phyloP scores from a whole-genome alignment of 2,888 invertebrate genomes.

The Chymomyza amoena region DNA sequence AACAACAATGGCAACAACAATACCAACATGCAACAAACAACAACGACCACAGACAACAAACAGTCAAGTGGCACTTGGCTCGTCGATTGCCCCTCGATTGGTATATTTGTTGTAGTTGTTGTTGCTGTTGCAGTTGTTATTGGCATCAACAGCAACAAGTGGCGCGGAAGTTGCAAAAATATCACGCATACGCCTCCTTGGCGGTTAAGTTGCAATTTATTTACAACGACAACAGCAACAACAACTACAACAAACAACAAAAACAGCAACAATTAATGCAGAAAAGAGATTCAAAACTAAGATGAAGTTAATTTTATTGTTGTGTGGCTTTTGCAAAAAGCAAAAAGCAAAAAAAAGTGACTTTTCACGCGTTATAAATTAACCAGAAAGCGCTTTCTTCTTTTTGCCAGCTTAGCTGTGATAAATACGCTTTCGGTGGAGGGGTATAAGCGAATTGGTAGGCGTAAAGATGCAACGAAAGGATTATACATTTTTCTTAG shows the following conservation, averaged over 20 bases:
- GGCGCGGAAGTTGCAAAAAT: slow-evolving; percentile 27
- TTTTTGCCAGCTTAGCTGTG: slow-evolving; percentile 23
- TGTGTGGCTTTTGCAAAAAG: slow-evolving; percentile 7
- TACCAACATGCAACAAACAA: neutral
- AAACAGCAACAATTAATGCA: neutral
- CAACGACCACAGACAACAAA: neutral
- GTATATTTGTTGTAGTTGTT: slow-evolving; percentile 14
- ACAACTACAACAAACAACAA: neutral
- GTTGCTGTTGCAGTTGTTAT: neutral
- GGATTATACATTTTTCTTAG: too few relatives aligned
- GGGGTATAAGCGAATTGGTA: slow-evolving; percentile 15
- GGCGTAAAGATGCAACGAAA: neutral
- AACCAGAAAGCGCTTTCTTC: slow-evolving; percentile 54
- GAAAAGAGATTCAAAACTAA: slow-evolving; percentile 37
- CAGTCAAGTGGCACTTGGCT: slow-evolving; percentile 40
- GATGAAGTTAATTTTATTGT: slow-evolving; percentile 30
- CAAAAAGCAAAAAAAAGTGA: slow-evolving; percentile 16
- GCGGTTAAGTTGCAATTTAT: slow-evolving; percentile 6
- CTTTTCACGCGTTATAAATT: slow-evolving; percentile 48
- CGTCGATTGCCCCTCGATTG: slow-evolving; percentile 9
- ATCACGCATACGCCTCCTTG: slow-evolving; percentile 43
- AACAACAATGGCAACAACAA: neutral
- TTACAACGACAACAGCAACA: slow-evolving; percentile 16
- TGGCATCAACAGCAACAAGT: neutral
- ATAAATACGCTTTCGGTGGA: slow-evolving; percentile 3